A percentile compares a stretch with the other conserved stretches of the same genome.
These are phyloP conservation scores for Dipus sagitta DNA, from an alignment of 2,797 vertebrate species.

Conservation along the genomic window DNA sequence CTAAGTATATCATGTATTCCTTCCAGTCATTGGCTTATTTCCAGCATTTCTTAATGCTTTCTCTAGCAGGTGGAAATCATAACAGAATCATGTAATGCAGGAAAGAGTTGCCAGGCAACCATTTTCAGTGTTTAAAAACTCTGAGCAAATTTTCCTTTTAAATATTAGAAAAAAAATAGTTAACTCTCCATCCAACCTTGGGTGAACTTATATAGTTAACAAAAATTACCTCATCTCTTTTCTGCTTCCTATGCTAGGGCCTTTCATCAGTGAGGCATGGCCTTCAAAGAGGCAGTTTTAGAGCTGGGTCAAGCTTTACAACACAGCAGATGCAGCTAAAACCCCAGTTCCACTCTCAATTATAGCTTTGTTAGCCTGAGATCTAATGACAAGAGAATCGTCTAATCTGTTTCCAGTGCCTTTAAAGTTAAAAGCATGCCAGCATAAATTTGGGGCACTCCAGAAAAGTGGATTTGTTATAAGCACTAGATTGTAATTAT, in stretches of 20 bases:
- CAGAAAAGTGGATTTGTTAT: slow-evolving; percentile 40
- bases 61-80: slow-evolving; percentile 82
- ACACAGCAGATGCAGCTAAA: not conserved
- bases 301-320: not conserved
- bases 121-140: slow-evolving; percentile 64
- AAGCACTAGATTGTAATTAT: not conserved
- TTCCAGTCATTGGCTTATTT: slow-evolving; percentile 57
- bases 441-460: slow-evolving; percentile 2
- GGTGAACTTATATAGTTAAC: slow-evolving; percentile 6
- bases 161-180: slow-evolving; percentile 80
- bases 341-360: not conserved
- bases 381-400: not conserved
- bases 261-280: not conserved
- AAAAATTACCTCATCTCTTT: not conserved
- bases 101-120: slow-evolving; percentile 85
- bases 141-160: slow-evolving; percentile 75
- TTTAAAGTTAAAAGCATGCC: slow-evolving; percentile 39
- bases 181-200: slow-evolving; percentile 57
- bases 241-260: not conserved
- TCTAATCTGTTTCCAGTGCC: not conserved
- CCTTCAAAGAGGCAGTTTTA: slow-evolving; percentile 44
- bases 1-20: not conserved
- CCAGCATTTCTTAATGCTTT: slow-evolving; percentile 81
- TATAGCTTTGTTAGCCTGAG: not conserved
- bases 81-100: slow-evolving; percentile 61